Evolutionary conservation across 1,140 invertebrate species (phyloP).

Genomic region (Bombyx mori): DNA sequence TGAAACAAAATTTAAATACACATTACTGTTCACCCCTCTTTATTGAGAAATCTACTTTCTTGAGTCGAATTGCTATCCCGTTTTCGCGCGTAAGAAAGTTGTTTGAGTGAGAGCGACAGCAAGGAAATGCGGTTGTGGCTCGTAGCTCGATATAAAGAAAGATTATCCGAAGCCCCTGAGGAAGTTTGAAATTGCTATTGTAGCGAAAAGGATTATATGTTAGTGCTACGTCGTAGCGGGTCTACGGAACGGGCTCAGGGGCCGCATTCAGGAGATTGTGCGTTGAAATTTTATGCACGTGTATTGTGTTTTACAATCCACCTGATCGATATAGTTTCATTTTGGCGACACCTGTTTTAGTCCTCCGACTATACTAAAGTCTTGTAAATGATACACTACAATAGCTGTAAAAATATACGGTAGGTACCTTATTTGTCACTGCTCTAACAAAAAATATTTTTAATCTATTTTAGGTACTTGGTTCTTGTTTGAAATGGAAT

Average conservation of each 20-base stretch:
- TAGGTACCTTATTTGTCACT: too few relatives aligned
- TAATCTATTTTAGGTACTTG: too few relatives aligned
- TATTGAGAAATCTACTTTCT: conserved; percentile 67
- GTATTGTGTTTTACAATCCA: not conserved
- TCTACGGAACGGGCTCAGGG: conserved; percentile 41
- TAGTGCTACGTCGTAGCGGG: conserved; percentile 68
- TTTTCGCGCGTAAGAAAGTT: conserved; percentile 21
- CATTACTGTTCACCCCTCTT: conserved; percentile 68
- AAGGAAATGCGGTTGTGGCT: conserved; percentile 35
- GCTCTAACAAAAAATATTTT: too few relatives aligned
- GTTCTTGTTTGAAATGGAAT: too few relatives aligned
- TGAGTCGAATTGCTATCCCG: conserved; percentile 25
- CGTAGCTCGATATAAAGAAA: conserved; percentile 71
- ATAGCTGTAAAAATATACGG: too few relatives aligned
- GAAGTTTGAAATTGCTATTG: conserved; percentile 74
- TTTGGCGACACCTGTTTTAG: too few relatives aligned
- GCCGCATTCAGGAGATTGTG: conserved; percentile 41
- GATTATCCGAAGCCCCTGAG: conserved; percentile 73
- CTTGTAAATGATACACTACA: too few relatives aligned
- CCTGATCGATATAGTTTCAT: too few relatives aligned
- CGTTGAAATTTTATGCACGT: conserved; percentile 16
- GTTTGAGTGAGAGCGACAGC: conserved; percentile 23
- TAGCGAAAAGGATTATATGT: conserved; percentile 73
- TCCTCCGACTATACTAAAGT: too few relatives aligned
- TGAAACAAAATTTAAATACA: conserved; percentile 71